Percentiles rank a stretch among this genome's conserved stretches.
These are phyloP conservation scores for Eupeodes luniger DNA, from an alignment of 2,888 invertebrate genomes.

Conservation along the genomic window DNA sequence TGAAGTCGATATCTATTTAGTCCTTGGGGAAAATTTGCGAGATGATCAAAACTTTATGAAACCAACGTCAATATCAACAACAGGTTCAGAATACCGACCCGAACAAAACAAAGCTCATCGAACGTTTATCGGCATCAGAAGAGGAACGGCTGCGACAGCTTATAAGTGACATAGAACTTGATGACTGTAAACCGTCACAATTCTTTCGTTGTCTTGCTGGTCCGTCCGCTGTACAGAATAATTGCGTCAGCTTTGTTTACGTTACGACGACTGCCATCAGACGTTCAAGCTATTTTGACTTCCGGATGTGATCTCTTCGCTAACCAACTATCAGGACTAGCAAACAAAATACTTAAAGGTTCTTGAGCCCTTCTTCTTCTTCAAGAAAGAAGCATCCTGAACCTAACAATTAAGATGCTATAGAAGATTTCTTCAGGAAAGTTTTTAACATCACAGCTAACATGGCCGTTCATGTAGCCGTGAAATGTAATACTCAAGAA, in stretches of 20 bases:
- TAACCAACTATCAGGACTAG: not conserved
- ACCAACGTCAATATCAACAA: too few relatives aligned
- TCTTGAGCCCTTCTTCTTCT: not conserved
- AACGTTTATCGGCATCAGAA: not conserved
- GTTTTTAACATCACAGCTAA: too few relatives aligned
- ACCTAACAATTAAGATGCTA: too few relatives aligned
- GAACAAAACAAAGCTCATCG: not conserved
- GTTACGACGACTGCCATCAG: slow-evolving; percentile 21
- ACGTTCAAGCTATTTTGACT: slow-evolving; percentile 34
- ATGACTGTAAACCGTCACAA: slow-evolving; percentile 2
- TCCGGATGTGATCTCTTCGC: not conserved
- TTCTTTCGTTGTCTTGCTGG: slow-evolving; percentile 18
- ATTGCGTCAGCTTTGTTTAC: slow-evolving; percentile 22
- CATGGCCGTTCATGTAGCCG: too few relatives aligned
- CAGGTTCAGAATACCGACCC: too few relatives aligned
- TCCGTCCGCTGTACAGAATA: not conserved
- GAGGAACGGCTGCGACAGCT: not conserved
- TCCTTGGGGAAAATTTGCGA: too few relatives aligned
- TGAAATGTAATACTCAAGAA: too few relatives aligned
- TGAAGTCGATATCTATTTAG: too few relatives aligned
- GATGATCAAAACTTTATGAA: too few relatives aligned
- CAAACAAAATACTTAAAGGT: slow-evolving; percentile 6
- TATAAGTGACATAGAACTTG: slow-evolving; percentile 7
- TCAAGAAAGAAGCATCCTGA: too few relatives aligned
- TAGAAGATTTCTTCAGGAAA: too few relatives aligned